phyloP scores from a whole-genome alignment of 2,113 vertebrate genomes.

The Varanus salvator region DNA sequence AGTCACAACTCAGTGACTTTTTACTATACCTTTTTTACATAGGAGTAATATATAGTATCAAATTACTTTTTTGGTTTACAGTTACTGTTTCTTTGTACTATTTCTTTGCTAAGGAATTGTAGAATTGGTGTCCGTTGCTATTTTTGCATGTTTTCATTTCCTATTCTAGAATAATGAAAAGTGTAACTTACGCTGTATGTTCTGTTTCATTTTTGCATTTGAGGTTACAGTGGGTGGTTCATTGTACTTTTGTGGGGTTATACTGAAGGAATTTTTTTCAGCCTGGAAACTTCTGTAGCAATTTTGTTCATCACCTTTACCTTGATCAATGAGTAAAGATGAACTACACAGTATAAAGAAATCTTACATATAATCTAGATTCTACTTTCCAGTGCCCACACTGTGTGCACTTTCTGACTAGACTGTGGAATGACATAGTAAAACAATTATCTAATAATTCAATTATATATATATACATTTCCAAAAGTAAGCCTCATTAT shows the following conservation, averaged over 20 bases:
- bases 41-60: background rate
- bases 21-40: background rate
- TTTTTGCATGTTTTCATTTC: accelerated
- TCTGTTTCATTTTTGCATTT: background rate
- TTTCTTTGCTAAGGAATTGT: background rate
- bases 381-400: no score
- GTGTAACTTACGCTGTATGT: background rate
- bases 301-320: slow-evolving; percentile 39
- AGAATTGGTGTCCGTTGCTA: background rate
- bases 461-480: background rate
- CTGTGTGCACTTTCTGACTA: background rate
- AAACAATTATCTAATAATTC: no score
- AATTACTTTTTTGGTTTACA: background rate
- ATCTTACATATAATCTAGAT: background rate
- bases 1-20: background rate
- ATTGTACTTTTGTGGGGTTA: background rate
- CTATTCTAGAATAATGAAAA: accelerated
- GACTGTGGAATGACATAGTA: background rate
- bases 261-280: slow-evolving; percentile 32
- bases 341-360: slow-evolving; percentile 31
- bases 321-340: slow-evolving; percentile 46
- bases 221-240: slow-evolving; percentile 27
- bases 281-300: slow-evolving; percentile 37
- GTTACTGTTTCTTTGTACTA: background rate
- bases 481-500: background rate